Evolutionary conservation across 2,888 invertebrate genomes (phyloP), one percentile per base, ranked within the genome.

Genomic region (Tillus elongatus): DNA sequence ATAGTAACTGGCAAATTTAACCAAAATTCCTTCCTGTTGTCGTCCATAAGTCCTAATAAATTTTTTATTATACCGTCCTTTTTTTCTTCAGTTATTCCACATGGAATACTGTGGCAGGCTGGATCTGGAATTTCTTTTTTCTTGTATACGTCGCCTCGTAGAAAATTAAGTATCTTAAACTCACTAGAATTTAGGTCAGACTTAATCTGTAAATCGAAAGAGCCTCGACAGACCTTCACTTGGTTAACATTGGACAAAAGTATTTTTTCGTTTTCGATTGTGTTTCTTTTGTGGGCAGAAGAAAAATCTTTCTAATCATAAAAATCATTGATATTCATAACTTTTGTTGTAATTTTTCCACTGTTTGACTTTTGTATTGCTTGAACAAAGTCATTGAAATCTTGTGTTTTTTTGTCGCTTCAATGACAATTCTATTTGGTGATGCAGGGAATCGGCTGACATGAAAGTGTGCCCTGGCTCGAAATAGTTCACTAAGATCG

Each of bases 381-480:
- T 3, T 3, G n/a, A 12, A 30, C n/a, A 26, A 34, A 34, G 13
- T 34, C 34, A 26, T 34, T 11, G 26, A 34, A 34, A 10, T 15
- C 4, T 6, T 10, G 11, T 11, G 10, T 10, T 13, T 12, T 26
- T 34, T 34, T 26, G 24, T 26, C 34, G 4, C 12, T 34, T 34
- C 13, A 34, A 12, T 26, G 34, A 26, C 13, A 19, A 19, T 37
- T 37, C 37, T 15, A 37, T 30, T 14, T 37, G 32, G 32, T 37
- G 37, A 14, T 37, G 37, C 13, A 37, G 30, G 2, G 31, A 19
- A 32, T 37, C 37, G 11, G 32, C 32, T 3, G 37, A 32, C 37
- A 37, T 37, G 13, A 37, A 37, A 12, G 32, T 37, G 27, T 32
- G 37, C 13, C 37, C 37, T 15, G 37, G 31, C 26, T 37, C 37